phyloP scores from a whole-genome alignment of 2,888 invertebrate genomes.

The Timema podura region DNA sequence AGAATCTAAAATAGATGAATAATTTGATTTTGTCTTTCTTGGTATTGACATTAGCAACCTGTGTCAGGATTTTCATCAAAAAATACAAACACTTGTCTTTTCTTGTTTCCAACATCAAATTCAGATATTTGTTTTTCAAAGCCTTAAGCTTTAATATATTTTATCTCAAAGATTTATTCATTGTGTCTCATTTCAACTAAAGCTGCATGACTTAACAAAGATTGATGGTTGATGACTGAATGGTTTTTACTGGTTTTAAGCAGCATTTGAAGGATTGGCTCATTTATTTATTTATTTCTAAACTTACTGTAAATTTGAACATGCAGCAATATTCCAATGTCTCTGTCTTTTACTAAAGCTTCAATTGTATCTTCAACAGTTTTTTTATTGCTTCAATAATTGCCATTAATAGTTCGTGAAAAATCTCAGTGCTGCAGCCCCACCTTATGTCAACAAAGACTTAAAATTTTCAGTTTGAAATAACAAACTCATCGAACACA shows the following conservation, averaged over 20 bases:
- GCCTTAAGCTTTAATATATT: not conserved
- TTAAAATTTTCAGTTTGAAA: not conserved
- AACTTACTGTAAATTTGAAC: not conserved
- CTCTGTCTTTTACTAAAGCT: not conserved
- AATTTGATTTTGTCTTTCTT: constrained; percentile 1
- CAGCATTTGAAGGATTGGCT: not conserved
- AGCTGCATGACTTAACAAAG: not conserved
- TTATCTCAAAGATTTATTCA: not conserved
- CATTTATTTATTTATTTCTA: not conserved
- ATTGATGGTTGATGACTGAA: not conserved
- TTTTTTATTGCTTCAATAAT: not conserved
- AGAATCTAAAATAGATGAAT: not conserved
- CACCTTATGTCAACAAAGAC: not conserved
- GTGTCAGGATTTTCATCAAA: not conserved
- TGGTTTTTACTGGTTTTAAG: not conserved
- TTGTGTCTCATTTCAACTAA: not conserved
- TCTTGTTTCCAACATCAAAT: not conserved
- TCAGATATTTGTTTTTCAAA: not conserved
- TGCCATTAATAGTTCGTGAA: not conserved
- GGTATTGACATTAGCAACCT: not conserved
- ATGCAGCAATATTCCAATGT: not conserved
- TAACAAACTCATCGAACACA: not conserved
- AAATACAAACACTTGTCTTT: not conserved
- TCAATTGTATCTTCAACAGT: constrained; percentile 5
- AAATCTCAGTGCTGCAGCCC: not conserved